Percentiles rank a stretch among this genome's conserved stretches.
Evolutionary conservation across 2,113 vertebrate genomes (phyloP).

Genomic region (Athene cunicularia): DNA sequence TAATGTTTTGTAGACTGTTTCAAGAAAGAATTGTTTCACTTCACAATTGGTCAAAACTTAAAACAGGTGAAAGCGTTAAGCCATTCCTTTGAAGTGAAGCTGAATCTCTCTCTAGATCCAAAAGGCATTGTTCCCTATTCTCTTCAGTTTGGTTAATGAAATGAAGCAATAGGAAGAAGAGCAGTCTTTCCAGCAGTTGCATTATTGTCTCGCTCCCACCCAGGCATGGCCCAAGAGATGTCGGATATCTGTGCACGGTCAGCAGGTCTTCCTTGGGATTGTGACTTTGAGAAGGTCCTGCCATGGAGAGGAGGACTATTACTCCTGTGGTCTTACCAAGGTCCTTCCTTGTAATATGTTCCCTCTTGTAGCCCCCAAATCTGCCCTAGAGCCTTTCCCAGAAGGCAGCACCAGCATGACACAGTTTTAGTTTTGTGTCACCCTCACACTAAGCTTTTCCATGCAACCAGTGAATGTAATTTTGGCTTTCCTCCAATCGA

Average conservation of each 20-base stretch:
- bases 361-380: not conserved
- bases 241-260: fast-evolving
- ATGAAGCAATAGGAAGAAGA: not conserved
- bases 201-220: not conserved
- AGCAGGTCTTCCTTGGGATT: not conserved
- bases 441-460: not conserved
- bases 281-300: not conserved
- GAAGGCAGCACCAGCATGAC: not conserved
- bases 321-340: not conserved
- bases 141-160: not conserved
- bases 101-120: not conserved
- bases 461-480: not conserved
- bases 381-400: not conserved
- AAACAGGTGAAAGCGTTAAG: not conserved
- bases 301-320: not conserved
- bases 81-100: not conserved
- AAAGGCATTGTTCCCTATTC: not conserved
- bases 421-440: not conserved
- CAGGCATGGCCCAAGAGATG: not conserved
- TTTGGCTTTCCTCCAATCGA: not conserved
- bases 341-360: not conserved
- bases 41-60: not conserved
- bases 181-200: not conserved
- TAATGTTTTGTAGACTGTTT: not conserved
- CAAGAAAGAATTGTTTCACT: not conserved